Percentiles rank a stretch among this genome's conserved stretches.
These are phyloP conservation scores for Nannoperca australis DNA, from an alignment of 2,797 vertebrate genomes.

Conservation along the genomic window DNA sequence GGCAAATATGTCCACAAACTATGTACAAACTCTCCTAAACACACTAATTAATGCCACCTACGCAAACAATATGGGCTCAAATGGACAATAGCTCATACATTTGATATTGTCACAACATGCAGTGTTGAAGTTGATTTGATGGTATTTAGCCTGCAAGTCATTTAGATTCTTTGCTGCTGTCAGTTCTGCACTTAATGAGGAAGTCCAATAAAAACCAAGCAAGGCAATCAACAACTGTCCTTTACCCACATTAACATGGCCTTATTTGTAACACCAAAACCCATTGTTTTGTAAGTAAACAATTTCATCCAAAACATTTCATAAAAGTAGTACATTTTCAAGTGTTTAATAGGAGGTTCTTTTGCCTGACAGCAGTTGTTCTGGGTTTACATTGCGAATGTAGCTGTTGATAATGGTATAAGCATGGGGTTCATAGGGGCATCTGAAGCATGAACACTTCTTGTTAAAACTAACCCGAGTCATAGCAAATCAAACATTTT, in stretches of 20 bases:
- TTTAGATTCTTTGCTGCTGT: conserved; percentile 43
- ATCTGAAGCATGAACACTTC: conserved; percentile 55
- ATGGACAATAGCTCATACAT: conserved; percentile 28
- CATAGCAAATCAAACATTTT: conserved; percentile 34
- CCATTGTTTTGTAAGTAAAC: conserved; percentile 50
- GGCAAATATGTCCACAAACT: conserved; percentile 31
- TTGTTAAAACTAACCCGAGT: conserved; percentile 40
- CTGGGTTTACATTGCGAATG: conserved; percentile 3
- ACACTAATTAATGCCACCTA: conserved; percentile 37
- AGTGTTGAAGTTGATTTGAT: conserved; percentile 19
- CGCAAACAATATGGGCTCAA: conserved; percentile 32
- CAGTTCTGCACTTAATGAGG: conserved; percentile 51
- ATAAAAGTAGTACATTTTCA: conserved; percentile 44
- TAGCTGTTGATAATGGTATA: conserved; percentile 20
- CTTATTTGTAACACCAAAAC: conserved; percentile 63
- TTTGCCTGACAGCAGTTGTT: conserved; percentile 31
- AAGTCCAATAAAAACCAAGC: conserved; percentile 66
- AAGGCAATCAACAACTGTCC: conserved; percentile 58
- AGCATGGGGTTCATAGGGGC: conserved; percentile 40
- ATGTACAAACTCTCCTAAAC: conserved; percentile 22
- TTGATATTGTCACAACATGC: conserved; percentile 40
- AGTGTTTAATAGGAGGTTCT: conserved; percentile 1
- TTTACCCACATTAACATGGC: conserved; percentile 49
- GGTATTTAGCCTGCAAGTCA: conserved; percentile 32
- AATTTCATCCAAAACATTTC: conserved; percentile 47